phyloP scores from a whole-genome alignment of 1,140 invertebrate genomes.

The Drosophila pruinosa region DNA sequence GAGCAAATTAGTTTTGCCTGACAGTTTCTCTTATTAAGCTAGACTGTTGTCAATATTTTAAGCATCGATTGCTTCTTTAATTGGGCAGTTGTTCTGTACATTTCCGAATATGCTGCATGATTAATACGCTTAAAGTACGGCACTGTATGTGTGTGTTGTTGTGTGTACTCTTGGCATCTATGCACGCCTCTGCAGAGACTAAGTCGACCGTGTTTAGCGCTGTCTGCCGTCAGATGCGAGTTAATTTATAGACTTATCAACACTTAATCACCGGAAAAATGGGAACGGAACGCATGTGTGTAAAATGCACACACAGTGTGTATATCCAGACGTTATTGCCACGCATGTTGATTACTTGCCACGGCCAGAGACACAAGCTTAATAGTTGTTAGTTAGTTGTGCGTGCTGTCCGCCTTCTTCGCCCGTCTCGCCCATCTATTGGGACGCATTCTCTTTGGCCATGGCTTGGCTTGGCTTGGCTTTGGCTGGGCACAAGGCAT shows the following conservation, averaged over 20 bases:
- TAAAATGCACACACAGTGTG: conserved; percentile 26
- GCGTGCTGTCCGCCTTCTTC: conserved; percentile 41
- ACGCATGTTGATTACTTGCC: conserved; percentile 73
- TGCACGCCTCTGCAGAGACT: background rate
- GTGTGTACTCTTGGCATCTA: background rate
- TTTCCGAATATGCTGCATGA: conserved; percentile 57
- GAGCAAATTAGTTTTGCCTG: conserved; percentile 2
- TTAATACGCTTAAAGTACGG: conserved; percentile 56
- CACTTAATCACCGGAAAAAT: conserved; percentile 81
- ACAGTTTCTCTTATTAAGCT: background rate
- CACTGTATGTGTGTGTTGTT: background rate
- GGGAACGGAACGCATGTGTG: conserved; percentile 35
- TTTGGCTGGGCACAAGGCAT: conserved; percentile 56
- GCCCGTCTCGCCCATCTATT: background rate
- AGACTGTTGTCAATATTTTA: conserved; percentile 14
- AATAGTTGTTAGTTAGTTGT: conserved; percentile 81
- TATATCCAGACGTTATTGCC: conserved; percentile 44
- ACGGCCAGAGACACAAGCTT: conserved; percentile 52
- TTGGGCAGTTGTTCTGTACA: conserved; percentile 53
- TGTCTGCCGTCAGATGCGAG: conserved; percentile 51
- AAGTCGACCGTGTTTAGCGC: conserved; percentile 1
- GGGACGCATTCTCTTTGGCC: conserved; percentile 5
- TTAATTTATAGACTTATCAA: conserved; percentile 82
- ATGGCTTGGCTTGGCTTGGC: no score
- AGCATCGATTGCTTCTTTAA: conserved; percentile 23